Percentiles rank a stretch among this genome's conserved stretches.
These are phyloP conservation scores for Oligia fasciuncula DNA, from an alignment of 2,888 invertebrate species.

Conservation along the genomic window DNA sequence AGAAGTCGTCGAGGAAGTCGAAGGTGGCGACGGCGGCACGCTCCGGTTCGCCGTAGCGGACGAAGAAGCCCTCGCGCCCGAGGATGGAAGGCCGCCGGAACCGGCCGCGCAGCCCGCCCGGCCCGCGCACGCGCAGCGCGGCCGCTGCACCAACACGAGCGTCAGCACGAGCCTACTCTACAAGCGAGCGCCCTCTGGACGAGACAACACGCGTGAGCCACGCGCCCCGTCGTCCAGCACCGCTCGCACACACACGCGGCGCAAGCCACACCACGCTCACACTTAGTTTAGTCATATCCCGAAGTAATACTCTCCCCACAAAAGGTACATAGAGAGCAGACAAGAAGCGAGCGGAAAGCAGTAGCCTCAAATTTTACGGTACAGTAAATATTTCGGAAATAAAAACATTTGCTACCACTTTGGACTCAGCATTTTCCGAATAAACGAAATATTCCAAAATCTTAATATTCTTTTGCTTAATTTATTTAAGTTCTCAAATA, in stretches of 20 bases:
- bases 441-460: neutral
- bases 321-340: neutral
- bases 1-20: slow-evolving; percentile 94
- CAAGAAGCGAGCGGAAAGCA: neutral
- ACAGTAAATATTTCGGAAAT: neutral
- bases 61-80: slow-evolving; percentile 94
- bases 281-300: slow-evolving; percentile 6
- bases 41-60: slow-evolving; percentile 94
- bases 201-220: slow-evolving; percentile 79
- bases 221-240: slow-evolving; percentile 58
- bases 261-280: slow-evolving; percentile 27
- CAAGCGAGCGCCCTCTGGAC: slow-evolving; percentile 82
- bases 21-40: slow-evolving; percentile 94
- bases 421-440: neutral
- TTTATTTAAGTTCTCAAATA: neutral
- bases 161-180: slow-evolving; percentile 72
- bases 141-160: slow-evolving; percentile 88
- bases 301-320: slow-evolving; percentile 13
- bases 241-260: slow-evolving; percentile 57
- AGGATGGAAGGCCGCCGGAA: slow-evolving; percentile 92
- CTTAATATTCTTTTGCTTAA: neutral
- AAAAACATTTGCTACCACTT: neutral
- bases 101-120: slow-evolving; percentile 87
- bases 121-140: slow-evolving; percentile 90
- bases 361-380: neutral